These are phyloP conservation scores for Tragopan temminckii DNA, from an alignment of 2,797 vertebrate species.

Conservation along the genomic window DNA sequence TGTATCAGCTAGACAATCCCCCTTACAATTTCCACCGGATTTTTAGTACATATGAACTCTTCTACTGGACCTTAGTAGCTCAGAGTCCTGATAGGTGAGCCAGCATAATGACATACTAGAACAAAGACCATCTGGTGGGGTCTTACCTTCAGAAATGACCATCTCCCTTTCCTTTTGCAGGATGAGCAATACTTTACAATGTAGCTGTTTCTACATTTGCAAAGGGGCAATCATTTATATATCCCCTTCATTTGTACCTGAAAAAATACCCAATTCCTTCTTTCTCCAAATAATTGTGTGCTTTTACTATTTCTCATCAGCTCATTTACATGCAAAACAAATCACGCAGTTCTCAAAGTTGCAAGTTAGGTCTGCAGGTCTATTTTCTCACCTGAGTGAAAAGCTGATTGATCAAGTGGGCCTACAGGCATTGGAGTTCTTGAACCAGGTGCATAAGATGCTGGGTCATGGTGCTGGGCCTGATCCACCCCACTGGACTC, in stretches of 20 bases:
- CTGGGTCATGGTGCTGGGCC: conserved; percentile 87
- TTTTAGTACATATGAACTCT: not conserved
- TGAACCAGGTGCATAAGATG: conserved; percentile 85
- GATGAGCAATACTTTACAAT: not conserved
- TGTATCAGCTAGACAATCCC: not conserved
- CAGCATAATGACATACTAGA: not conserved
- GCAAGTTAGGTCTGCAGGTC: not conserved
- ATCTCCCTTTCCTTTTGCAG: not conserved
- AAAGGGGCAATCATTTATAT: not conserved
- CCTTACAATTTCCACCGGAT: not conserved
- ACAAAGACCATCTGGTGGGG: not conserved
- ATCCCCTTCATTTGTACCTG: not conserved
- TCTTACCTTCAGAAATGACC: not conserved
- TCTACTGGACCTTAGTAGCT: not conserved
- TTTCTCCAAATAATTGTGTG: not conserved
- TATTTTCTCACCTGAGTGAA: conserved; percentile 92
- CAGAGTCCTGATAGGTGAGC: not conserved
- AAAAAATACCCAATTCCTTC: not conserved
- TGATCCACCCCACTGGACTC: conserved; percentile 87
- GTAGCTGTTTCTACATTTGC: not conserved
- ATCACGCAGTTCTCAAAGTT: not conserved
- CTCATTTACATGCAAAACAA: not conserved
- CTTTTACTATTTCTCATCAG: not conserved
- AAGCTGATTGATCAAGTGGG: conserved; percentile 89
- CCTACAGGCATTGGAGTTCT: conserved; percentile 88